Evolutionary conservation across 2,888 invertebrate species (phyloP).

Genomic region (Catocala sponsa): DNA sequence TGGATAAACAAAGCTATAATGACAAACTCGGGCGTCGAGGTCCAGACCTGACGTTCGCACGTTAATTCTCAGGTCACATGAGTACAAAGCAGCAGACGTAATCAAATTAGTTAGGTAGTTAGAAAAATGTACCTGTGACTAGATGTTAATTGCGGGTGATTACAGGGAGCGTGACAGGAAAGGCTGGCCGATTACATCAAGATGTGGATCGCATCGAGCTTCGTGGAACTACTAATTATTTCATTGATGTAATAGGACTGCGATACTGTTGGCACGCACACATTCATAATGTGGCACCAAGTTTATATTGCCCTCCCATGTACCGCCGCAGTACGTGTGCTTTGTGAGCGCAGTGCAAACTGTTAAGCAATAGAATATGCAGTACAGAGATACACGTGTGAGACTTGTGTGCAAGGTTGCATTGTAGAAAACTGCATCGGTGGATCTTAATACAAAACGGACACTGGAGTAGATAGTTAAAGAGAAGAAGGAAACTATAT

Average conservation of each 20-base stretch:
- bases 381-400: too few relatives aligned
- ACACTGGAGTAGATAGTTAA: too few relatives aligned
- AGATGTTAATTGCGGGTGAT: constrained; percentile 63
- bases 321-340: background rate
- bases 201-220: constrained; percentile 64
- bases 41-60: too few relatives aligned
- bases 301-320: background rate
- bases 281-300: background rate
- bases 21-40: too few relatives aligned
- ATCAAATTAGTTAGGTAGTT: constrained; percentile 26
- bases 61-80: too few relatives aligned
- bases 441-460: too few relatives aligned
- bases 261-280: constrained; percentile 17
- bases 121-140: constrained; percentile 37
- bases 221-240: constrained; percentile 72
- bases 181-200: constrained; percentile 69
- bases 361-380: too few relatives aligned
- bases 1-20: too few relatives aligned
- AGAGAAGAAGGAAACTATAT: too few relatives aligned
- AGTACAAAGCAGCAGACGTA: background rate
- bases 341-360: too few relatives aligned
- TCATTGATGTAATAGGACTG: constrained; percentile 52
- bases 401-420: too few relatives aligned
- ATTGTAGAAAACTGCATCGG: too few relatives aligned
- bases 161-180: constrained; percentile 77